Conservation (phyloP, 2,888 invertebrate genomes). For the Sipha maydis region DNA sequence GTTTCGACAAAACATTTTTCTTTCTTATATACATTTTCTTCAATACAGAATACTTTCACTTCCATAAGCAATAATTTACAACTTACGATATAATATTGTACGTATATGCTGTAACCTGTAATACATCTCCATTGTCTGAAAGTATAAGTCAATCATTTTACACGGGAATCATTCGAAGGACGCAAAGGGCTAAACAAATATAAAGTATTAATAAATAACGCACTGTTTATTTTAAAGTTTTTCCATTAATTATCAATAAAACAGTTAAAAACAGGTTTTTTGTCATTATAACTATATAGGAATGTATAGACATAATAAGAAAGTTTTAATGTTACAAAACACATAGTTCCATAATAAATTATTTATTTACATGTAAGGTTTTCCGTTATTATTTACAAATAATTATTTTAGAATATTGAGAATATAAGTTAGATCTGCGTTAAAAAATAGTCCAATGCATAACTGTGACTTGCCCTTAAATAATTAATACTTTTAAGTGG, state of each 20-base stretch:
- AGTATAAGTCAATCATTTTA: not conserved
- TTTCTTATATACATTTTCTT: too few species aligned
- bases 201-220: constrained; percentile 50
- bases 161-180: not conserved
- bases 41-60: too few species aligned
- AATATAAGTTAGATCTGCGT: constrained; percentile 55
- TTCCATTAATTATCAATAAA: constrained; percentile 56
- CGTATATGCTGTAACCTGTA: not conserved
- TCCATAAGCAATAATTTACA: not conserved
- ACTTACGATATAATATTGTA: not conserved
- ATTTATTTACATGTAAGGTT: constrained; percentile 57
- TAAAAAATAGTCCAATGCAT: constrained; percentile 60
- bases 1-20: too few species aligned
- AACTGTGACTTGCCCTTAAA: constrained; percentile 52
- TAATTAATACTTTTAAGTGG: constrained; percentile 33
- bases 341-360: constrained; percentile 56
- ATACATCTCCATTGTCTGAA: not conserved
- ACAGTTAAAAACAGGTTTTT: constrained; percentile 57
- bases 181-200: constrained; percentile 26
- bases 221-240: constrained; percentile 56
- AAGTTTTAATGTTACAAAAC: constrained; percentile 61
- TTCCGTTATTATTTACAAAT: constrained; percentile 51
- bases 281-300: constrained; percentile 56
- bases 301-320: constrained; percentile 60
- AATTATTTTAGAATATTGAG: constrained; percentile 58